These are phyloP conservation scores for Apodemia duryi DNA, from an alignment of 2,888 invertebrate species.

Conservation along the genomic window DNA sequence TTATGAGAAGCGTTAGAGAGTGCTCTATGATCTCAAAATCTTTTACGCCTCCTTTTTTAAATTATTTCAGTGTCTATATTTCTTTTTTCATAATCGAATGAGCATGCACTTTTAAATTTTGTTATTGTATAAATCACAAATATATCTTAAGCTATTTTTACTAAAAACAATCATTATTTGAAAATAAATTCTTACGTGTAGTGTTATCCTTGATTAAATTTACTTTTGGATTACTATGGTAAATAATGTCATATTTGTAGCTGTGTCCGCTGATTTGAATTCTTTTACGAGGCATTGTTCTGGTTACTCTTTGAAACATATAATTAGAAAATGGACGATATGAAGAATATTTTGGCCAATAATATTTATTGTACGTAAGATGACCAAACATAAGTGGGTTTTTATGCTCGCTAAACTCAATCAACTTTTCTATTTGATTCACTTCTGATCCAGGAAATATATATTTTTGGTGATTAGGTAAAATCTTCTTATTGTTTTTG, in stretches of 20 bases:
- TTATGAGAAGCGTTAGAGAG: no score
- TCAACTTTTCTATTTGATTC: not conserved
- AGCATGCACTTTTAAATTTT: no score
- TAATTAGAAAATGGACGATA: not conserved
- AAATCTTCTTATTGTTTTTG: not conserved
- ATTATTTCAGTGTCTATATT: no score
- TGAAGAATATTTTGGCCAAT: not conserved
- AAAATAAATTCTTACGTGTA: constrained; percentile 14
- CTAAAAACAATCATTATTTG: no score
- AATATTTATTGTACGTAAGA: constrained; percentile 10
- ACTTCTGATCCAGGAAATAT: not conserved
- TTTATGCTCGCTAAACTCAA: constrained; percentile 7
- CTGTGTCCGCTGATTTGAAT: constrained; percentile 31
- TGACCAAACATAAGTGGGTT: constrained; percentile 25
- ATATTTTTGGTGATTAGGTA: not conserved
- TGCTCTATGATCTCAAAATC: no score
- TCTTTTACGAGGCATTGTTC: constrained; percentile 16
- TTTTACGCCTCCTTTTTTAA: no score
- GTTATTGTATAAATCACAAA: no score
- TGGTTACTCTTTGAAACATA: not conserved
- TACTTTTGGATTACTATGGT: constrained; percentile 20
- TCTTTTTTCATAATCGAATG: no score
- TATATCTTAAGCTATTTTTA: no score
- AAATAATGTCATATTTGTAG: constrained; percentile 33
- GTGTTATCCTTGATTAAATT: not conserved